These are phyloP conservation scores for Eupelmus urozonus DNA, from an alignment of 2,888 invertebrate genomes.

Conservation along the genomic window DNA sequence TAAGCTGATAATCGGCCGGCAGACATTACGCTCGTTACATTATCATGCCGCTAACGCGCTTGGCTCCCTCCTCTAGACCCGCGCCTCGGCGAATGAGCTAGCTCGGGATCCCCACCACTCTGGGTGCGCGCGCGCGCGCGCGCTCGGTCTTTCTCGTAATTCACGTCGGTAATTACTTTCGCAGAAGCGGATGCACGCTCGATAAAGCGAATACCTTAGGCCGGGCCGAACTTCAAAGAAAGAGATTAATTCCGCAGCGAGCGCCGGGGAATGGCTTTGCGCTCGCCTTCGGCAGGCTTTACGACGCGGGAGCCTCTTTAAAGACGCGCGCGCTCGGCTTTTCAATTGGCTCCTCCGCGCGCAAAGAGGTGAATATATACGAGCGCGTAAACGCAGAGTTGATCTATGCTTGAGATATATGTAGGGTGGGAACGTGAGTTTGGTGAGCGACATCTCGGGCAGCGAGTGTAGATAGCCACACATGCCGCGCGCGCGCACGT, in stretches of 20 bases:
- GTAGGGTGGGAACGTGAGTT: too few species aligned
- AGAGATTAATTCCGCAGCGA: slow-evolving; percentile 49
- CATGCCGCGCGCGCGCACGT: background rate
- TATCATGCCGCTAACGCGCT: slow-evolving; percentile 70
- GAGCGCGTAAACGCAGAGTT: too few species aligned
- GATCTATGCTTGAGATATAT: too few species aligned
- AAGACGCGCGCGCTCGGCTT: background rate
- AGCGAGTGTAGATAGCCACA: too few species aligned
- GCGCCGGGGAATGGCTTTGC: slow-evolving; percentile 60
- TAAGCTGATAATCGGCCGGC: slow-evolving; percentile 75
- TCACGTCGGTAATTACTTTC: slow-evolving; percentile 74
- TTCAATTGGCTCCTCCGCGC: background rate
- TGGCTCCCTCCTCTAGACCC: slow-evolving; percentile 55
- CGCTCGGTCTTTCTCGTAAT: slow-evolving; percentile 69
- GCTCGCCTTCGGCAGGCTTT: slow-evolving; percentile 22
- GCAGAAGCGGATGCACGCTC: slow-evolving; percentile 70
- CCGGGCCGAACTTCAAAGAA: slow-evolving; percentile 59
- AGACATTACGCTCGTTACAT: slow-evolving; percentile 73
- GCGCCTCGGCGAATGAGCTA: slow-evolving; percentile 29
- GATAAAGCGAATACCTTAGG: slow-evolving; percentile 63
- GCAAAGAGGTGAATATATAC: too few species aligned
- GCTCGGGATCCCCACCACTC: slow-evolving; percentile 19
- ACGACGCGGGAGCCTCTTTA: background rate
- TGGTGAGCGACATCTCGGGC: too few species aligned
- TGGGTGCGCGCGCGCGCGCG: background rate